Conservation (phyloP, 2,797 vertebrate species). For the Lemur catta region DNA sequence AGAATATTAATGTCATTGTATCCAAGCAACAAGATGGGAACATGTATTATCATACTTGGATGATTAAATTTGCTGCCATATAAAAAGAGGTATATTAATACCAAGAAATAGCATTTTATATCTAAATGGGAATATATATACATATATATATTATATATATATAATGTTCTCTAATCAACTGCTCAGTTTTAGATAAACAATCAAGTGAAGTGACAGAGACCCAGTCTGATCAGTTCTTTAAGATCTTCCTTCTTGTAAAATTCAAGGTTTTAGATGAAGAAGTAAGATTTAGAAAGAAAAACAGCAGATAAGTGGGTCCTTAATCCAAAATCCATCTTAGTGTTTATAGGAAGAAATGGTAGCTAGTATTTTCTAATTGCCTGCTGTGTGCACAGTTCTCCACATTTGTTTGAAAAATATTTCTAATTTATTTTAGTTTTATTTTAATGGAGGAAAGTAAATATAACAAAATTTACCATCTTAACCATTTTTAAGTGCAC, state of each 20-base stretch:
- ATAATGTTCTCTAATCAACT: neutral
- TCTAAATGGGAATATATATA: neutral
- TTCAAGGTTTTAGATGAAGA: neutral
- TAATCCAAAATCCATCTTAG: neutral
- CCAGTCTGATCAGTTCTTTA: neutral
- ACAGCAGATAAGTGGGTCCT: neutral
- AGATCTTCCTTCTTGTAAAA: neutral
- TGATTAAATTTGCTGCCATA: constrained; percentile 47
- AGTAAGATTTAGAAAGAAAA: neutral
- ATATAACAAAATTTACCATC: neutral
- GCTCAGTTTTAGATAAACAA: neutral
- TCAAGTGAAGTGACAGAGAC: no score
- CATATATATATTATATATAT: neutral
- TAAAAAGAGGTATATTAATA: constrained; percentile 12
- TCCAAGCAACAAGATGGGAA: constrained; percentile 43
- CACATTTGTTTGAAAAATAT: neutral
- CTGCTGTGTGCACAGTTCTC: neutral
- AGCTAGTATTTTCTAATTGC: neutral
- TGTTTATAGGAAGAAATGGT: neutral
- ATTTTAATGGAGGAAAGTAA: neutral
- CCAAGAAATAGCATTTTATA: neutral
- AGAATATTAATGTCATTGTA: constrained; percentile 38
- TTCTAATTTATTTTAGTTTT: neutral
- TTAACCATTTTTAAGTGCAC: neutral
- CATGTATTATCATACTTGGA: constrained; percentile 20